Percentiles rank a stretch among this genome's conserved stretches.
phyloP scores from a whole-genome alignment of 2,797 vertebrate species.

The Tangara arthus region DNA sequence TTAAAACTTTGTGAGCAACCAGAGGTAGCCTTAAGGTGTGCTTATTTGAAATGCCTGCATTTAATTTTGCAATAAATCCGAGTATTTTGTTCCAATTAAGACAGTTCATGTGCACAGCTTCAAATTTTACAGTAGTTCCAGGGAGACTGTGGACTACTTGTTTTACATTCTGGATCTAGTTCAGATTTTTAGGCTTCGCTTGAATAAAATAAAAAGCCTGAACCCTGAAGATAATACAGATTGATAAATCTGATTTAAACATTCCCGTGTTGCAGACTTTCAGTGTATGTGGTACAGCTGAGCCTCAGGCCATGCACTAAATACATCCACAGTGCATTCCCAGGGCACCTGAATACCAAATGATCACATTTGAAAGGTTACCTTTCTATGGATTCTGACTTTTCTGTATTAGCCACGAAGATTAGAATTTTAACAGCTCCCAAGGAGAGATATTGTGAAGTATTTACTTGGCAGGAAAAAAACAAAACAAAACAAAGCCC shows the following conservation, averaged over 20 bases:
- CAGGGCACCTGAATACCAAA: constrained; percentile 55
- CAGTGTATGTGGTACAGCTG: constrained; percentile 58
- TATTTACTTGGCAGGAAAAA: constrained; percentile 61
- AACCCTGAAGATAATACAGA: constrained; percentile 68
- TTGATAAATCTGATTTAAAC: constrained; percentile 71
- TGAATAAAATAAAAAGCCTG: constrained; percentile 61
- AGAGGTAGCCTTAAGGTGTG: constrained; percentile 67
- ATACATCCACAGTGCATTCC: constrained; percentile 60
- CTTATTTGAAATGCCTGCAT: constrained; percentile 65
- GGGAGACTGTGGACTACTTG: constrained; percentile 59
- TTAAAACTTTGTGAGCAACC: constrained; percentile 60
- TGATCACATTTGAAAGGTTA: constrained; percentile 68
- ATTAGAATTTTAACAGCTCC: constrained; percentile 71
- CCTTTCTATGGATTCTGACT: constrained; percentile 60
- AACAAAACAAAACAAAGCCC: constrained; percentile 68
- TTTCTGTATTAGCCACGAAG: constrained; percentile 57
- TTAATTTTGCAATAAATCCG: constrained; percentile 62
- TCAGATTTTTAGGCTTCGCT: constrained; percentile 68
- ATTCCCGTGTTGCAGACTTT: constrained; percentile 59
- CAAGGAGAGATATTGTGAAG: constrained; percentile 56
- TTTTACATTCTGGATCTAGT: constrained; percentile 73
- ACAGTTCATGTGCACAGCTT: constrained; percentile 49
- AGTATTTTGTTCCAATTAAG: constrained; percentile 69
- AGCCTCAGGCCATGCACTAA: constrained; percentile 59
- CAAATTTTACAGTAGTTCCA: constrained; percentile 65